These are phyloP conservation scores for Rhagoletis pomonella DNA, from an alignment of 1,140 invertebrate species.

Conservation along the genomic window DNA sequence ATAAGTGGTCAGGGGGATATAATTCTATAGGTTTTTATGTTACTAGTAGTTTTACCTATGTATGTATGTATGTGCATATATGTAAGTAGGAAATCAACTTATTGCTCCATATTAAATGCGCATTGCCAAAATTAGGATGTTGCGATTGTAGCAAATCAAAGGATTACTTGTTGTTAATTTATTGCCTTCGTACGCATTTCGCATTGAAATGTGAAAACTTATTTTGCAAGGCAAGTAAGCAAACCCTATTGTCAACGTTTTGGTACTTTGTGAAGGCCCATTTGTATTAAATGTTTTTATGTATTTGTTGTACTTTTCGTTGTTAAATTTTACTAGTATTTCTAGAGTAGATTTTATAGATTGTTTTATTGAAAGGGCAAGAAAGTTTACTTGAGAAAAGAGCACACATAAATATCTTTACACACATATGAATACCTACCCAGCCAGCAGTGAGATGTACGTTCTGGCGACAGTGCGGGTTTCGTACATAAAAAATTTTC, in stretches of 20 bases:
- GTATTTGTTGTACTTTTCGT: not conserved
- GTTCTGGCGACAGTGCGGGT: no score
- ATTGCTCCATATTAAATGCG: no score
- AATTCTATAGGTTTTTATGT: no score
- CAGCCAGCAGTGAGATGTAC: no score
- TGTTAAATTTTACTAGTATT: not conserved
- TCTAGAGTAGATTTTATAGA: not conserved
- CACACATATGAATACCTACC: no score
- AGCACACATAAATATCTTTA: no score
- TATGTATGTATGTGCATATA: not conserved
- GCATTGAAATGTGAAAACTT: constrained; percentile 27
- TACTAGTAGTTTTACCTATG: no score
- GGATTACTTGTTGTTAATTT: constrained; percentile 25
- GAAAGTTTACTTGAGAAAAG: not conserved
- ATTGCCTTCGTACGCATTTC: constrained; percentile 29
- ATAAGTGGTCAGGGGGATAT: no score
- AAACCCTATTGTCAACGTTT: not conserved
- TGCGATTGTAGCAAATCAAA: constrained; percentile 14
- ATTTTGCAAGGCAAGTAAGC: not conserved
- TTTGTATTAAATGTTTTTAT: not conserved
- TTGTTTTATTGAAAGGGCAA: not conserved
- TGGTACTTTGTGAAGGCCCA: not conserved
- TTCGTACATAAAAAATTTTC: no score
- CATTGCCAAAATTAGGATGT: not conserved
- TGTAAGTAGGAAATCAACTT: not conserved